Evolutionary conservation across 2,797 vertebrate species (phyloP), one percentile per base, ranked within the genome.

Genomic region (Schizopygopsis pylzovi): DNA sequence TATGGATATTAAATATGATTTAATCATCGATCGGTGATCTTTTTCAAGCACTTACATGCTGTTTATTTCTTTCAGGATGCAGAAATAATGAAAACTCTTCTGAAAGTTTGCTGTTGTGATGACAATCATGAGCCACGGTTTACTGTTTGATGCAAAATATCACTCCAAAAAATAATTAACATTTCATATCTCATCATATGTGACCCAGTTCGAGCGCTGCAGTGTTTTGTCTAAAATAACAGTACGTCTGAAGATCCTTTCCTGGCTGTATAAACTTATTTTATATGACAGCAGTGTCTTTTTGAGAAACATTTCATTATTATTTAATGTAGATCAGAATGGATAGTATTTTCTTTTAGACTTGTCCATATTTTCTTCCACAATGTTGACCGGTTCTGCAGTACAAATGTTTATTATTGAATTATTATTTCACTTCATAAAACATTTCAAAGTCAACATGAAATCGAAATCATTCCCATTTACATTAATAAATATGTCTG

Each of bases 271-370:
- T 49, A 63, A 39, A 12, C 12, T 56, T 70, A 85, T 80, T 59
- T 47, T 45, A 75, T 41, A 43, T 47, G 82, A 70, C 79, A 81
- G 9, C 39, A 20, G 22, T 68, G 65, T 56, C 72, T 82, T 82
- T 78, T 33, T 56, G 4, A 43, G 41, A 39, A 7, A 59, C 78
- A 56, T 82, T 59, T 75, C 5, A 45, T 81, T 70, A 77, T 67
- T 56, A 18, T 77, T 82, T 70, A 16, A 85, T 63, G 16, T 25
- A 71, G 25, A 15, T 54, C 52, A 79, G 18, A 85, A 84, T 8
- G 12, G 33, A 39, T 6, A 65, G 25, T 28, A 33, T 15, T 65
- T 65, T 41, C 11, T 25, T 11, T 25, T 61, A 25, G 59, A 9
- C 33, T n/a, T 56, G 56, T 28, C 52, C 8, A 3, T 59, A 41